Percentiles rank a stretch among this genome's conserved stretches.
These are phyloP conservation scores for Genyomyrus donnyi DNA, from an alignment of 2,113 vertebrate genomes.

Conservation along the genomic window DNA sequence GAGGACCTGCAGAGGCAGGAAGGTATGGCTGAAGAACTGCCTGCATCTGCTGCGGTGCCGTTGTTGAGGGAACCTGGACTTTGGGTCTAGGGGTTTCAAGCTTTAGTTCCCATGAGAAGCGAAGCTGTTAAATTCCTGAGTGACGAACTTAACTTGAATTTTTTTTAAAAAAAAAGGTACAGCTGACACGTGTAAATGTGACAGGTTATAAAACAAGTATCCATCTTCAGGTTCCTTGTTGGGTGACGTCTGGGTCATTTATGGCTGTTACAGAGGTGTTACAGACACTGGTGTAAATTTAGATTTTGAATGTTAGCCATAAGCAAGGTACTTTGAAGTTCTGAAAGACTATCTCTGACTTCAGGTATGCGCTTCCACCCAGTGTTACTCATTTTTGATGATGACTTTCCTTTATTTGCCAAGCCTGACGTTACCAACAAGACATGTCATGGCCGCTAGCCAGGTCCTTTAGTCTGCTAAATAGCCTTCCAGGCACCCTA, in stretches of 20 bases:
- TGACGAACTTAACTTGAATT: neutral
- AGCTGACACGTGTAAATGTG: neutral
- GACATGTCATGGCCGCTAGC: neutral
- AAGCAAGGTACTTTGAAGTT: neutral
- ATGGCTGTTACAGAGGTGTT: neutral
- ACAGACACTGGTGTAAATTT: neutral
- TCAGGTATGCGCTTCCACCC: neutral
- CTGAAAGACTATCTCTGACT: neutral
- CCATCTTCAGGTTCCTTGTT: neutral
- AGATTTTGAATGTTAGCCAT: neutral
- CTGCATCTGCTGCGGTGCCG: neutral
- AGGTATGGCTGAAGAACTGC: conserved; percentile 52
- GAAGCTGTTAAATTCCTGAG: neutral
- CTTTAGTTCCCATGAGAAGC: neutral
- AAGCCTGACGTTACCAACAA: neutral
- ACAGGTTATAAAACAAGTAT: neutral
- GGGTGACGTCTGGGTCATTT: neutral
- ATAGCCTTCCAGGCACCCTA: neutral
- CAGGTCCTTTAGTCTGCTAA: neutral
- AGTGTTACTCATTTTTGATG: neutral
- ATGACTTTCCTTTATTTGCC: neutral
- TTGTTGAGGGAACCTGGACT: neutral
- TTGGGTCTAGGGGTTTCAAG: neutral
- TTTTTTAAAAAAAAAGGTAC: neutral
- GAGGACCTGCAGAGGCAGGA: conserved; percentile 80